Conservation (phyloP, 2,888 invertebrate genomes). For the Drosophila yooni region DNA sequence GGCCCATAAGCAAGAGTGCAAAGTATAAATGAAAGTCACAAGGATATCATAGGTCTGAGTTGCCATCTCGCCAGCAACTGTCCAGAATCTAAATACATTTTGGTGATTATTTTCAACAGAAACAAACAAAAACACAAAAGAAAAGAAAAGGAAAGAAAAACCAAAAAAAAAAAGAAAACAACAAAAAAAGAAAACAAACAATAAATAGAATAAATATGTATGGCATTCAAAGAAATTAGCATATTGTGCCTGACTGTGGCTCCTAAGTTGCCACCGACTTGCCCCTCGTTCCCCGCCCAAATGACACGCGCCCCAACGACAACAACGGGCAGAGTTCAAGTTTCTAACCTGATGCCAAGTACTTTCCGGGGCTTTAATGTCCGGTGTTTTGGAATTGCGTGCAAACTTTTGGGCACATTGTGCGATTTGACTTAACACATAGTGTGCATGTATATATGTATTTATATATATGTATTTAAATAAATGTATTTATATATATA, state of each 20-base stretch:
- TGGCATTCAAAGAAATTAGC: conserved; percentile 71
- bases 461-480: not conserved
- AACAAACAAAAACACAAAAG: conserved; percentile 28
- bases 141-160: conserved; percentile 24
- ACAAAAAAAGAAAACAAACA: conserved; percentile 58
- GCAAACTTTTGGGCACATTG: conserved; percentile 50
- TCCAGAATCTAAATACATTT: conserved; percentile 69
- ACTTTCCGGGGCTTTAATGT: conserved; percentile 69
- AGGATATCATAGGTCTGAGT: conserved; percentile 27
- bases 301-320: not conserved
- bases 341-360: conserved; percentile 63
- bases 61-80: conserved; percentile 25
- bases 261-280: not conserved
- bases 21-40: conserved; percentile 75
- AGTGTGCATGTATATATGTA: not conserved
- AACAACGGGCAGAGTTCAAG: conserved; percentile 14
- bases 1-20: conserved; percentile 23
- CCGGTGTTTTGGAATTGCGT: conserved; percentile 59
- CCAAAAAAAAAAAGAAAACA: conserved; percentile 18
- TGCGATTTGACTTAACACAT: conserved; percentile 56
- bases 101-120: conserved; percentile 44
- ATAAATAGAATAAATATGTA: conserved; percentile 79
- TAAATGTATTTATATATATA: not conserved
- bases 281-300: not conserved
- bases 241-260: conserved; percentile 53